phyloP scores from a whole-genome alignment of 1,140 invertebrate species.

The Drosophila subobscura region DNA sequence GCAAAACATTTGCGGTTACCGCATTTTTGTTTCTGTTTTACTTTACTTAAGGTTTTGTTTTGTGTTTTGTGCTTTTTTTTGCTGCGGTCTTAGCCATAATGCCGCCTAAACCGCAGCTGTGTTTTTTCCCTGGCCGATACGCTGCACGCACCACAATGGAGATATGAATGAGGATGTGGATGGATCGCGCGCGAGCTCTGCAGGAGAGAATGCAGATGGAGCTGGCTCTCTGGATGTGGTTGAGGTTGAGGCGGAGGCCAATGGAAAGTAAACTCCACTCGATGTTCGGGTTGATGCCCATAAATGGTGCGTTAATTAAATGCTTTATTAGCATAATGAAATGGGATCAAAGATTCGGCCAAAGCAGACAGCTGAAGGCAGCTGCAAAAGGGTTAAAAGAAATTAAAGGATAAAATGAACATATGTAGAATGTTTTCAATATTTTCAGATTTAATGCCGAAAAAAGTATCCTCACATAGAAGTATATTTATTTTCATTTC shows the following conservation, averaged over 20 bases:
- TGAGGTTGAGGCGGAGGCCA: constrained; percentile 10
- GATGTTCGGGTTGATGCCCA: constrained; percentile 38
- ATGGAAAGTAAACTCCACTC: constrained; percentile 36
- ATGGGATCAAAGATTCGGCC: constrained; percentile 19
- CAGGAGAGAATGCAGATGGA: constrained; percentile 1
- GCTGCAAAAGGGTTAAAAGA: constrained; percentile 11
- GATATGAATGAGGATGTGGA: constrained; percentile 44
- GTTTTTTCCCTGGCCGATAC: constrained; percentile 34
- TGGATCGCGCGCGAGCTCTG: background rate
- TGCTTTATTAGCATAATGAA: constrained; percentile 59
- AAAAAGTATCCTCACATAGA: no score
- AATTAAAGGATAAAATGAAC: background rate
- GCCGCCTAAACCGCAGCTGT: constrained; percentile 63
- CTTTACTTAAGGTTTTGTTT: constrained; percentile 5
- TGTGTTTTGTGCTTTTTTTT: constrained; percentile 30
- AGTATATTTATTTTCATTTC: background rate
- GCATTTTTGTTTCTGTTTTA: constrained; percentile 26
- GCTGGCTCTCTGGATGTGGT: constrained; percentile 1
- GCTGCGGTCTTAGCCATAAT: constrained; percentile 40
- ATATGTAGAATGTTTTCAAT: background rate
- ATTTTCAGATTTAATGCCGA: no score
- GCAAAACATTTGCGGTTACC: constrained; percentile 66
- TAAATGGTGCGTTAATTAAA: constrained; percentile 73
- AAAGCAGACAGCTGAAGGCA: background rate
- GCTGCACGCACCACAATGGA: constrained; percentile 53